Base-by-base conservation (phyloP, 2,888 invertebrate genomes). In the Plutella xylostella region DNA sequence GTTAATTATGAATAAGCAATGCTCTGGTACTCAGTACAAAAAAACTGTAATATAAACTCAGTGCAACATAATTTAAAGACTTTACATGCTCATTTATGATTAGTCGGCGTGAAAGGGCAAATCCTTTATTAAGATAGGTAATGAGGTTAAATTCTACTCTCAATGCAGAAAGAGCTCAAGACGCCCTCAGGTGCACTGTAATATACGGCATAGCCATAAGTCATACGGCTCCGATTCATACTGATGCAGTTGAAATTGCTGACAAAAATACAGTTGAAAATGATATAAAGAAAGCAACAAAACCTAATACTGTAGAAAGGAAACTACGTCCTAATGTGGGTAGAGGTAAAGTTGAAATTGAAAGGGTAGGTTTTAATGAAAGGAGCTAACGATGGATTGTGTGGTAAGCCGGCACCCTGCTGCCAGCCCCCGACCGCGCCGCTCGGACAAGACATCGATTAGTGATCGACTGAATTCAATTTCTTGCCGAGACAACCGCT, bases 311-410 rank as follows among this genome's bases (percentile, higher is more conserved):
- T 47, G 56, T 56, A 64, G 61, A 61, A 64, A 56, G 68, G 63
- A 79, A 65, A 69, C 65, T 78, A 56, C 58, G 76, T 77, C 72
- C 63, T 78, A 71, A 60, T 51, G 49, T 51, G 48, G 54, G 48
- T 57, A 56, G 48, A 50, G 61, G 69, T 79, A 82, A 67, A 71
- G 82, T 72, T 67, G 65, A 77, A 74, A 74, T 66, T 82, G 56
- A 66, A 69, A 69, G 58, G 49, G 57, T 60, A 62, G 65, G 57
- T 56, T 61, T 70, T 82, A 82, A 82, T 82, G 83, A 77, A 80
- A 78, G 77, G 79, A 80, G 82, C 77, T 83, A 83, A 83, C 83
- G 83, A 82, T 83, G 83, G 83, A 82, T 83, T 83, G 83, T 83
- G 83, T 82, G 82, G 83, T 82, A 80, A 82, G 82, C 76, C 82